Evolutionary conservation across 2,888 invertebrate genomes (phyloP), one percentile per base, ranked within the genome.

Genomic region (Eumerus sabulonum): DNA sequence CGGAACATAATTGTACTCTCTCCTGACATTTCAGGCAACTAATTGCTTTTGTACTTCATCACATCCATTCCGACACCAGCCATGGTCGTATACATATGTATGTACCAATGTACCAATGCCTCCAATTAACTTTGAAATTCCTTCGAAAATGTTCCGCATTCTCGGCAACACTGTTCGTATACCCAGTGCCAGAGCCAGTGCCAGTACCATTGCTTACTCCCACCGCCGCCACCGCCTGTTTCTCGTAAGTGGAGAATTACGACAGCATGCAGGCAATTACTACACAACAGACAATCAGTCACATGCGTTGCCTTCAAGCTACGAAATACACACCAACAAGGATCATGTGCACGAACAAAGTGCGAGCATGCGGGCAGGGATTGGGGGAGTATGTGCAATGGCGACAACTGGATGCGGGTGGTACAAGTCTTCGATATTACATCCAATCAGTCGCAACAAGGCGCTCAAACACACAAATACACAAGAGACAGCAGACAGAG

Each of bases 181-280:
- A 7, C 27, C 2, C 27, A n/a, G n/a, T n/a, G n/a, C n/a, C n/a
- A n/a, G n/a, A n/a, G n/a, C n/a, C 44, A 35, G 19, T 59, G 59
- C 68, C 68, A 60, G 77, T 73, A 79, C 73, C 77, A 79, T 73
- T 79, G 63, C 35, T 50, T 56, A 53, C 62, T 62, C 67, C 47
- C 67, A 68, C 51, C 38, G 14, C 18, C 35, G 19, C 53, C 36
- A 45, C n/a, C n/a, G n/a, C n/a, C n/a, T n/a, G n/a, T n/a, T n/a
- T n/a, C n/a, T 17, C 62, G 13, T 56, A 14, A 50, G 60, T 53
- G 50, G 68, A 68, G 64, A 60, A 68, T 79, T 64, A 70, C 79
- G 74, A 79, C 74, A 79, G 79, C 79, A 79, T 79, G 74, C 68
- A 66, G 79, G 79, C 79, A 79, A 79, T 79, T 79, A 79, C 79